Base-by-base conservation (phyloP, 2,797 vertebrate genomes). In the Echiichthys vipera region DNA sequence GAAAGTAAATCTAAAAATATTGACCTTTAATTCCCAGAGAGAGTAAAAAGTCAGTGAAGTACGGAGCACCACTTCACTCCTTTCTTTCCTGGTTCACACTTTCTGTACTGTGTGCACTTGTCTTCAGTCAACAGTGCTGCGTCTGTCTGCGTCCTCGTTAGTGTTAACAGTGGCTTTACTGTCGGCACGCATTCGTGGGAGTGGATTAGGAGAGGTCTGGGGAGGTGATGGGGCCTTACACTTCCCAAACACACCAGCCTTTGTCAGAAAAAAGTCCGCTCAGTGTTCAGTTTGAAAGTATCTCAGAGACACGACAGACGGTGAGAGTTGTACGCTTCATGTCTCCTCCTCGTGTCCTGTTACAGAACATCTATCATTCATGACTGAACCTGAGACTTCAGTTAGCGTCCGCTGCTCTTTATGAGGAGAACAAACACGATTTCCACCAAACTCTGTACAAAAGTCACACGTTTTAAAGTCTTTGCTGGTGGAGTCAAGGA, bases 321-420 rank as follows among this genome's bases (percentile, higher is more conserved):
- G 10, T 12, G 34, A 34, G 46, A 47, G 24, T 5, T 0, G 0
- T 15, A 18, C 18, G 11, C 36, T 51, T 24, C 37, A 7, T 7
- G 25, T 47, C 65, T 20, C 2, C 12, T 20, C n/a, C n/a, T 8
- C 2, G 51, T 58, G 46, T 72, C 65, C n/a, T 3, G 20, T 86
- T 78, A 32, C 78, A 54, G 24, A 32, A n/a, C 74, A 77, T 85
- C 36, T 4, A 88, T 81, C 62, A 79, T 85, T 85, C 65, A 88
- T 65, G 68, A 1, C 10, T 6, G 15, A 57, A 40, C 50, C 39
- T 20, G 24, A 66, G 8, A 47, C 55, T 20, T 46, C 8, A 15
- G 20, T n/a, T 0, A 25, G 25, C 47, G 2, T 39, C 0, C 0
- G 8, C 45, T 62, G 22, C 10, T n/a, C 34, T 3, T 18, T 10